Conservation (phyloP, 2,888 invertebrate genomes). For the Caenorhabditis plicata region DNA sequence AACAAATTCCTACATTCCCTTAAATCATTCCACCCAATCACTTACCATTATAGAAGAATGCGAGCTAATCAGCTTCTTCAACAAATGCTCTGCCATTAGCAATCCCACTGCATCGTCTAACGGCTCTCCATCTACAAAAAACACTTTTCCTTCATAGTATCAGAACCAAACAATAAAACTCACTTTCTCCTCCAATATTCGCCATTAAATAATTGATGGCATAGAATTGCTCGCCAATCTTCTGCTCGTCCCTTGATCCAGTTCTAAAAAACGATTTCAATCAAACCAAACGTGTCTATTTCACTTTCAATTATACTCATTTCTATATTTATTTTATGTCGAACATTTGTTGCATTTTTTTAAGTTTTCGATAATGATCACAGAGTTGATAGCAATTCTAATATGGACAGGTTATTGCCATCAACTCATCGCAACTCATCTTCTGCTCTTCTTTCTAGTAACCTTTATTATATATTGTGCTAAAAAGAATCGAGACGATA, state of each 20-base stretch:
- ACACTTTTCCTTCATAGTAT: not conserved
- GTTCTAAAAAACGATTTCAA: conserved; percentile 22
- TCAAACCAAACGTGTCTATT: not conserved
- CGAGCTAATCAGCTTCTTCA: conserved; percentile 48
- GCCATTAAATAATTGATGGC: conserved; percentile 43
- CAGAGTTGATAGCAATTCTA: not conserved
- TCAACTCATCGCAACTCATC: no score
- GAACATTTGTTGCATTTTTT: not conserved
- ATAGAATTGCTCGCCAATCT: conserved; percentile 31
- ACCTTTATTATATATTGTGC: no score
- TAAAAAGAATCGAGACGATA: no score
- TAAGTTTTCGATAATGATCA: not conserved
- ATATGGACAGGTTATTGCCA: no score
- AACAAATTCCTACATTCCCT: no score
- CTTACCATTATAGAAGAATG: conserved; percentile 28
- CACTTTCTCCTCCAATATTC: conserved; percentile 32
- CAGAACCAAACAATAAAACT: not conserved
- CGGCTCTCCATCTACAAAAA: conserved; percentile 34
- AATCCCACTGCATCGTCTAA: conserved; percentile 56
- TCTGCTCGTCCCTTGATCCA: conserved; percentile 29
- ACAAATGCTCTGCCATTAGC: conserved; percentile 55
- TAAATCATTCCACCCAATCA: not conserved
- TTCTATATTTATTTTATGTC: not conserved
- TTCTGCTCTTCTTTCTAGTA: no score
- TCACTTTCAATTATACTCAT: not conserved